These are phyloP conservation scores for Alauda arvensis DNA, from an alignment of 2,797 vertebrate genomes.

Conservation along the genomic window DNA sequence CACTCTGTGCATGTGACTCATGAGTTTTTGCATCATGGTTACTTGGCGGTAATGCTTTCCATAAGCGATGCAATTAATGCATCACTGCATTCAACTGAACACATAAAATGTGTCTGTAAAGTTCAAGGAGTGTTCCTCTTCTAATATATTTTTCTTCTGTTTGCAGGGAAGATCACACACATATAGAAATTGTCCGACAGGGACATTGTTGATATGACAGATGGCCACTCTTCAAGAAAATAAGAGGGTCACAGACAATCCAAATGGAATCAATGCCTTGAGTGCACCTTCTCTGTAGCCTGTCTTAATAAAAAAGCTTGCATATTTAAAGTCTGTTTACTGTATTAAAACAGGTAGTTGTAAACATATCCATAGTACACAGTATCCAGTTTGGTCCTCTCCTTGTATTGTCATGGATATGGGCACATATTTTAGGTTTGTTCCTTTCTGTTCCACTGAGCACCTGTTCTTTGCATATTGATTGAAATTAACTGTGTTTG, in stretches of 20 bases:
- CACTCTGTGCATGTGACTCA: not conserved
- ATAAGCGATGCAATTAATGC: not conserved
- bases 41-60: not conserved
- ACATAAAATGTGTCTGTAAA: not conserved
- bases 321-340: not conserved
- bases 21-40: not conserved
- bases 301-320: conserved; percentile 9
- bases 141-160: conserved; percentile 11
- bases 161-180: conserved; percentile 21
- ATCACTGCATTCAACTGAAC: not conserved
- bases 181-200: not conserved
- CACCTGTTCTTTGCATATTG: not conserved
- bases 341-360: not conserved
- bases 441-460: not conserved
- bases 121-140: not conserved
- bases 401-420: too few species aligned
- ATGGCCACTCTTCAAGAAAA: not conserved
- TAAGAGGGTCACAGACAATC: not conserved
- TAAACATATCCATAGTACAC: not conserved
- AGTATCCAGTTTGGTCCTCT: not conserved
- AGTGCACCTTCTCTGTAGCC: not conserved
- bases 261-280: not conserved
- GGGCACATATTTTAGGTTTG: not conserved
- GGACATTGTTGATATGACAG: not conserved
- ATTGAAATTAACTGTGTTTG: not conserved